These are phyloP conservation scores for Stictonetta naevosa DNA, from an alignment of 2,113 vertebrate genomes.

Conservation along the genomic window DNA sequence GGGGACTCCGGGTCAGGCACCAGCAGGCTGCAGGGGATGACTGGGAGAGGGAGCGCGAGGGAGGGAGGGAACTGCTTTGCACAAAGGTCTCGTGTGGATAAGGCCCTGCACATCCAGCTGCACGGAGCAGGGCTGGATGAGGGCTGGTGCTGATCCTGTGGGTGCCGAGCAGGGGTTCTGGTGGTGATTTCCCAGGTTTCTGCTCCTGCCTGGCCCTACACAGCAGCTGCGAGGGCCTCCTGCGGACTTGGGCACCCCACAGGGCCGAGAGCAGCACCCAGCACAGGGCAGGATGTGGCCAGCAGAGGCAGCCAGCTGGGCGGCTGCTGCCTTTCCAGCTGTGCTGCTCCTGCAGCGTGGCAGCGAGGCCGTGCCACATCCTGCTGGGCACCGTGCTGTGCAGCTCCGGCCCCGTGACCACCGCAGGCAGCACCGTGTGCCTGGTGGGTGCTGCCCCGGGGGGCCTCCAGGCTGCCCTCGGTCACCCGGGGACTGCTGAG, in stretches of 20 bases:
- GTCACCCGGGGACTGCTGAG: rapidly evolving
- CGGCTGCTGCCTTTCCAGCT: background rate
- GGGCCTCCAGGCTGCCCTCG: rapidly evolving
- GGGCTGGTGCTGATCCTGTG: background rate
- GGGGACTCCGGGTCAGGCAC: background rate
- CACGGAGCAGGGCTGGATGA: rapidly evolving
- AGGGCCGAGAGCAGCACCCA: rapidly evolving
- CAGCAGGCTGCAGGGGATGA: background rate
- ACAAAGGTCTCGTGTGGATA: background rate
- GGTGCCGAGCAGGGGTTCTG: background rate
- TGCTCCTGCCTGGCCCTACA: rapidly evolving
- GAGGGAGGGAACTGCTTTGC: background rate
- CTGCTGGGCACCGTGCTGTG: background rate
- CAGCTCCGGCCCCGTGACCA: background rate
- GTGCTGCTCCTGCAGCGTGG: background rate
- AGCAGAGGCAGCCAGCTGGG: background rate
- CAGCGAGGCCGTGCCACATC: background rate
- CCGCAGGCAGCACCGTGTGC: background rate
- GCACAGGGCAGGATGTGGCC: background rate
- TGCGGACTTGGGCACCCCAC: rapidly evolving
- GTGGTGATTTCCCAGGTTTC: background rate
- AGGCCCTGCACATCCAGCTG: background rate
- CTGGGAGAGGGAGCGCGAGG: background rate
- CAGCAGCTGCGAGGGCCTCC: background rate
- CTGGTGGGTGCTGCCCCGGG: background rate